Evolutionary conservation across 1,140 invertebrate genomes (phyloP).

Genomic region (Rhagoletis pomonella): DNA sequence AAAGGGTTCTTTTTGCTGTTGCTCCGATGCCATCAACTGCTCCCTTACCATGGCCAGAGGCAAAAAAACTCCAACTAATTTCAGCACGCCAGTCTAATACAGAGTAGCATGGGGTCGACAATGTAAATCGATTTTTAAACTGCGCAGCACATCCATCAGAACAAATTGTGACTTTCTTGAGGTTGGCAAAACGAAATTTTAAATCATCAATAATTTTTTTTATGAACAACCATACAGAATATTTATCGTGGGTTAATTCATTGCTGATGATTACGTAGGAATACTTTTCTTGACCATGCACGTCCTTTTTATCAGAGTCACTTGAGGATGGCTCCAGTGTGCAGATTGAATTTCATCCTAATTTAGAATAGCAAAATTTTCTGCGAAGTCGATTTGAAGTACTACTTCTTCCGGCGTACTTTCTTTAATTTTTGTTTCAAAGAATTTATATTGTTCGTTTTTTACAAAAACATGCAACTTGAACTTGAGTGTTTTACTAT

Average conservation of each 20-base stretch:
- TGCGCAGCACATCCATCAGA: conserved; percentile 14
- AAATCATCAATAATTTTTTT: conserved; percentile 13
- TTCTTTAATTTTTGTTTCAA: background rate
- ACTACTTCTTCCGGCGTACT: too few relatives aligned
- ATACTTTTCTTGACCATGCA: conserved; percentile 17
- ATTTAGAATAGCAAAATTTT: background rate
- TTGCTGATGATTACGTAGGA: conserved; percentile 15
- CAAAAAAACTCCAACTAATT: conserved; percentile 31
- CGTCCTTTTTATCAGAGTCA: background rate
- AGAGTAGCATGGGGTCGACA: background rate
- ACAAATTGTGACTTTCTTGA: background rate
- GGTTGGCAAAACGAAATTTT: background rate
- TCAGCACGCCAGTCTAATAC: background rate
- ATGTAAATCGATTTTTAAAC: too few relatives aligned
- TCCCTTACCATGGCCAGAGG: background rate
- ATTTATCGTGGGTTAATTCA: conserved; percentile 21
- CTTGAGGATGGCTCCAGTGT: conserved; percentile 6
- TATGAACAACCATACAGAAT: background rate
- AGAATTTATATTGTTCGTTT: background rate
- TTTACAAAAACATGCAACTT: conserved; percentile 16
- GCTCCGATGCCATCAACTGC: background rate
- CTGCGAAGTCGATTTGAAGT: too few relatives aligned
- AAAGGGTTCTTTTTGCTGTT: conserved; percentile 1
- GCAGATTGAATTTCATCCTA: conserved; percentile 4
- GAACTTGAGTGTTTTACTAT: background rate